Evolutionary conservation across 2,888 invertebrate species (phyloP).

Genomic region (Chesias legatella): DNA sequence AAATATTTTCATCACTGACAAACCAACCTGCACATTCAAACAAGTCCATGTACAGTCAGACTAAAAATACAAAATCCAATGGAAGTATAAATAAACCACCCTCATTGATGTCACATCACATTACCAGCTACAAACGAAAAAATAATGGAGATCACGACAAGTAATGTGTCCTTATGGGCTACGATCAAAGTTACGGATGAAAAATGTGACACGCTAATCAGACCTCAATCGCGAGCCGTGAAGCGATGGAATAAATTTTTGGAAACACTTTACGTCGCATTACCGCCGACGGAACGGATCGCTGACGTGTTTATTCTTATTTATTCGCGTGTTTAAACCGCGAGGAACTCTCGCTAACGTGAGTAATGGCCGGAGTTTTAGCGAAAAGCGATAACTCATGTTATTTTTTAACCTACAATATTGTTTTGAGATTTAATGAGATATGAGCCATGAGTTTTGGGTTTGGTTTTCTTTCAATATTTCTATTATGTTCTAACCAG

Average conservation of each 20-base stretch:
- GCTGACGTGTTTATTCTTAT: slow-evolving; percentile 11
- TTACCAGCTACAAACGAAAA: slow-evolving; percentile 9
- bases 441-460: no score
- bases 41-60: no score
- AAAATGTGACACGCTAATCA: slow-evolving; percentile 15
- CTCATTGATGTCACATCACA: slow-evolving; percentile 13
- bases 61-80: no score
- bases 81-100: slow-evolving; percentile 2
- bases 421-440: no score
- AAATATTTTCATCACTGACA: no score
- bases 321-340: slow-evolving; percentile 10
- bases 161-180: slow-evolving; percentile 5
- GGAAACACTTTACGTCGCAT: slow-evolving; percentile 11
- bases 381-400: no score
- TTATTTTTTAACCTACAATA: no score
- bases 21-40: no score
- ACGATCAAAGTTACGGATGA: slow-evolving; percentile 8
- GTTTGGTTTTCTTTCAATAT: no score
- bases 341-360: no score
- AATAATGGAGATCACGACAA: slow-evolving; percentile 8
- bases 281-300: slow-evolving; percentile 11
- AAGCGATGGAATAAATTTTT: slow-evolving; percentile 8
- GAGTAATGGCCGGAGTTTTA: no score
- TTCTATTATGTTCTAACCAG: no score
- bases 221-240: slow-evolving; percentile 3